phyloP scores from a whole-genome alignment of 1,140 invertebrate species.

The Drosophila gunungcola region DNA sequence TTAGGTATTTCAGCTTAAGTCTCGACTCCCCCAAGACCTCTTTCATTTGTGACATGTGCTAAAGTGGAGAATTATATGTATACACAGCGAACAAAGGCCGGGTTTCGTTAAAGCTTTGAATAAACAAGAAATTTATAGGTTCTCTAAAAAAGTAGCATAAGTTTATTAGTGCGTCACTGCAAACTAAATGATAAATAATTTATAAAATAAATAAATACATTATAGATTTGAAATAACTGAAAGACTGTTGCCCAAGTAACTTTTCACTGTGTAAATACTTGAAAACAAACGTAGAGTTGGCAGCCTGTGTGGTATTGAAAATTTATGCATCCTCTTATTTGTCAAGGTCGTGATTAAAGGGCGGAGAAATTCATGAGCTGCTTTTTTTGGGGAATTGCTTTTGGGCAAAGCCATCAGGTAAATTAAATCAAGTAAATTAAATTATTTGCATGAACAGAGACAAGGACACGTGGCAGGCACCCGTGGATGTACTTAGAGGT shows the following conservation, averaged over 20 bases:
- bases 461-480: slow-evolving; percentile 35
- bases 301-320: slow-evolving; percentile 2
- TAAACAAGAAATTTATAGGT: background rate
- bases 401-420: background rate
- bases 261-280: background rate
- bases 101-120: background rate
- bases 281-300: background rate
- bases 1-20: slow-evolving; percentile 33
- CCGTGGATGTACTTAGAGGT: slow-evolving; percentile 36
- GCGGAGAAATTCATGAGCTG: slow-evolving; percentile 5
- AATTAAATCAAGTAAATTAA: slow-evolving; percentile 14
- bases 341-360: slow-evolving; percentile 22
- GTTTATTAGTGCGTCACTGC: too few relatives aligned
- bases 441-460: slow-evolving; percentile 16
- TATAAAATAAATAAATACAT: too few relatives aligned
- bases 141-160: too few relatives aligned
- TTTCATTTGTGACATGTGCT: slow-evolving; percentile 15
- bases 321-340: slow-evolving; percentile 21
- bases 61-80: slow-evolving; percentile 13
- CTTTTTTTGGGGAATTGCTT: background rate
- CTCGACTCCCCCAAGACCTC: slow-evolving; percentile 7
- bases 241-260: background rate
- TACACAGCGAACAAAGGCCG: background rate
- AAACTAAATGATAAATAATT: background rate
- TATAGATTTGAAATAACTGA: too few relatives aligned